Evolutionary conservation across 2,888 invertebrate genomes (phyloP), one percentile per base, ranked within the genome.

Genomic region (Drosophila mayaguana): DNA sequence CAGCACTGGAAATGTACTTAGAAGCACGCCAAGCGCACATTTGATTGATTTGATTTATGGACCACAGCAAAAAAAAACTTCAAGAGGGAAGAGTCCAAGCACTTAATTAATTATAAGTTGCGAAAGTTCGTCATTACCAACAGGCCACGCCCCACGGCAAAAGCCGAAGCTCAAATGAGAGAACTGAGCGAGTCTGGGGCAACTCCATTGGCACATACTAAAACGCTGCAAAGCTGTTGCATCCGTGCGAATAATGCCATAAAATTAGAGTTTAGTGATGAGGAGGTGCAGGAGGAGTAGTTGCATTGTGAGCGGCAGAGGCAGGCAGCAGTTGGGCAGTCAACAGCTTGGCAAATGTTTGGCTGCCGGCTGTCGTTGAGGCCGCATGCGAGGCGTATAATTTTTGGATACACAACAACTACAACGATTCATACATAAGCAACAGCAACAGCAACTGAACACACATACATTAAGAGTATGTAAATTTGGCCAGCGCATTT

Each of bases 91-190:
- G 60, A 45, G 42, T 55, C 51, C n/a, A n/a, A 53, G 38, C 56
- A 59, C 60, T 80, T 80, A 78, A 86, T 83, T 86, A 83, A 88
- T 88, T 83, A 83, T 80, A 88, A 86, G 60, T 83, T 80, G 22
- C 5, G 46, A 45, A 66, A 72, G 48, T 61, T 68, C 54, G 59
- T 32, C n/a, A 51, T 66, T 60, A 50, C 25, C 46, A 18, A 38
- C 18, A 8, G 18, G 25, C 34, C 7, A 32, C 8, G 22, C 22
- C 16, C 6, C 14, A 9, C 16, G 18, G 28, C 36, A 28, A 18
- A 25, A 18, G 6, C 25, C 53, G 14, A 4, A 53, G 51, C 59
- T 18, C 25, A 9, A 22, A 8, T 1, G 45, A 7, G 9, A 20
- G 34, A 7, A 11, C 16, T 20, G 16, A 8, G 5, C 14, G 40